phyloP scores from a whole-genome alignment of 2,797 vertebrate species.

The Leuciscus waleckii region DNA sequence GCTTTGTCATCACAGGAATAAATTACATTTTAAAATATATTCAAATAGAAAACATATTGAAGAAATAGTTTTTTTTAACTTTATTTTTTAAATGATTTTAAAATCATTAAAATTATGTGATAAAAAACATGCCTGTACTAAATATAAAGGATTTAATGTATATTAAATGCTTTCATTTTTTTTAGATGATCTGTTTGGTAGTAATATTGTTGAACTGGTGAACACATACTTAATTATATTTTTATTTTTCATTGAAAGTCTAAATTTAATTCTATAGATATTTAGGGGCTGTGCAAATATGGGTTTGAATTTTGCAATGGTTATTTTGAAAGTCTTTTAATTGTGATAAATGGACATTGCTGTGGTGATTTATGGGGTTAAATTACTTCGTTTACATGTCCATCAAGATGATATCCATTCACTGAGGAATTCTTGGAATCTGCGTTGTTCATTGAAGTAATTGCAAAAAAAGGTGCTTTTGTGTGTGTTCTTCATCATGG shows the following conservation, averaged over 20 bases:
- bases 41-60: background rate
- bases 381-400: slow-evolving; percentile 1
- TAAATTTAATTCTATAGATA: background rate
- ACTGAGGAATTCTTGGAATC: slow-evolving; percentile 36
- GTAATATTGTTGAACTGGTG: background rate
- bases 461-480: slow-evolving; percentile 23
- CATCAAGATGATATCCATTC: slow-evolving; percentile 15
- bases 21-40: background rate
- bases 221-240: background rate
- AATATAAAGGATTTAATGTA: background rate
- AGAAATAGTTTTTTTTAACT: background rate
- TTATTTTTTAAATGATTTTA: background rate
- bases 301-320: background rate
- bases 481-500: slow-evolving; percentile 34
- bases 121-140: background rate
- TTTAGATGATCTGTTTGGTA: background rate
- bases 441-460: slow-evolving; percentile 30
- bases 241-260: background rate
- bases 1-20: background rate
- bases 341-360: background rate
- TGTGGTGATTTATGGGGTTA: slow-evolving; percentile 10
- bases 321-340: background rate
- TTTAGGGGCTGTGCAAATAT: background rate
- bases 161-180: background rate
- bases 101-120: background rate